Conservation (phyloP, 2,113 vertebrate genomes). For the Pungitius pungitius region DNA sequence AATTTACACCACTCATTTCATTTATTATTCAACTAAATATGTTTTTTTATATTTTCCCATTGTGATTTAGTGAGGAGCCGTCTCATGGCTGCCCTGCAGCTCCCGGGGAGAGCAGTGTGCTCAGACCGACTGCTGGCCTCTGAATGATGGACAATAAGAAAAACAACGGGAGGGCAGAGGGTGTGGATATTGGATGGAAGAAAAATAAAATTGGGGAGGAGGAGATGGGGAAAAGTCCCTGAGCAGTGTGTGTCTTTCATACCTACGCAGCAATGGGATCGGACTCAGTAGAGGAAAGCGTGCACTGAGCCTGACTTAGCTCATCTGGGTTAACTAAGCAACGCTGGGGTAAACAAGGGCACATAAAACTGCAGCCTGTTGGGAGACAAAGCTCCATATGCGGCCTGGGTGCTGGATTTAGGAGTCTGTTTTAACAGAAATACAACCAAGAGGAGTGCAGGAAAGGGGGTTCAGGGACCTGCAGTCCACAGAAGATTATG, state of each 20-base stretch:
- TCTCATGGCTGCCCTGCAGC: constrained; percentile 16
- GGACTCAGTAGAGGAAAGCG: constrained; percentile 19
- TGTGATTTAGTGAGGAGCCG: constrained; percentile 18
- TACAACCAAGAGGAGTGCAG: constrained; percentile 15
- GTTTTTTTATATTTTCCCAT: constrained; percentile 31
- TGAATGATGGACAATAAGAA: constrained; percentile 26
- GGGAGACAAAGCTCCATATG: constrained; percentile 3
- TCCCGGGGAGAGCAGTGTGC: constrained; percentile 2
- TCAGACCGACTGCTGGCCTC: constrained; percentile 33
- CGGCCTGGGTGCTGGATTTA: constrained; percentile 11
- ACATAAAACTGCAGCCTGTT: constrained; percentile 19
- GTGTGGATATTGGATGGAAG: constrained; percentile 1
- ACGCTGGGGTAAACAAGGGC: constrained; percentile 54
- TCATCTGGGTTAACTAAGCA: constrained; percentile 58
- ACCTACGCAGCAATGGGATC: constrained; percentile 11
- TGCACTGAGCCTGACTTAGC: constrained; percentile 49
- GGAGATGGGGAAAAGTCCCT: constrained; percentile 8
- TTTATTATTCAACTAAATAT: constrained; percentile 26
- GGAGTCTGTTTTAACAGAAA: constrained; percentile 25
- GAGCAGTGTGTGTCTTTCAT: constrained; percentile 14
- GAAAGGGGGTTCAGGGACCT: constrained; percentile 8
- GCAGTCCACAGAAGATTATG: constrained; percentile 8
- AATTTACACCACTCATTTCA: constrained; percentile 16
- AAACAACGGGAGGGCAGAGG: neutral
- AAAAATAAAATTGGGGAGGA: constrained; percentile 20